Evolutionary conservation across 2,113 vertebrate genomes (phyloP), one percentile per base, ranked within the genome.

Genomic region (Craseonycteris thonglongyai): DNA sequence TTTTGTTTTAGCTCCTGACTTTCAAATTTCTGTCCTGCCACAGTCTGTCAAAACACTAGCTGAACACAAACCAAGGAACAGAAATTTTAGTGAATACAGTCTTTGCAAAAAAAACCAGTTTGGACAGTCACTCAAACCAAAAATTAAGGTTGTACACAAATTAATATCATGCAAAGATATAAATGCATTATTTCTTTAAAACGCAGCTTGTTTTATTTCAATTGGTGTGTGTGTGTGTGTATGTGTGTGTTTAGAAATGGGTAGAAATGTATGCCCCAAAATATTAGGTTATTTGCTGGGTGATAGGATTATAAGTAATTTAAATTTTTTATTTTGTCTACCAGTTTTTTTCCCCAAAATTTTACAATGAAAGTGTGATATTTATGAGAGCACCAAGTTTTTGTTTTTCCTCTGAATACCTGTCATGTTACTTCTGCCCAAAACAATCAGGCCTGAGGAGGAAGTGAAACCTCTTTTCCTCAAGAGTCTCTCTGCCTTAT

Each of bases 111-210:
- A 42, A 38, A n/a, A n/a, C n/a, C 45, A 90, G 6, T 90, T 69
- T n/a, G 35, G 80, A 84, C 78, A 61, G 28, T 84, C 71, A 78
- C n/a, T 69, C 69, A 90, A 28, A 79, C 69, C n/a, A 61, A 78
- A 90, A 28, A 79, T 14, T 10, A 35, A 78, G 51, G n/a, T n/a
- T n/a, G 30, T 58, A 6, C 81, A 80, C 69, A 58, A 88, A 76
- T 87, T 56, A 68, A 54, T 38, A 72, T 51, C 58, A 82, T 45
- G 22, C 65, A 74, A 54, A 66, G 7, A 61, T 68, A 49, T 45
- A 90, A 90, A 80, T 61, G 58, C 28, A 40, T 63, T 81, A 54
- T 69, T 72, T 90, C 26, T 79, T 95, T 94, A 61, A 69, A 95
- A 54, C 51, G 16, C 33, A 38, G 0, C 16, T 59, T 9, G 8